Evolutionary conservation across 2,888 invertebrate genomes (phyloP), one percentile per base, ranked within the genome.

Genomic region (Eucriotettix oculatus): DNA sequence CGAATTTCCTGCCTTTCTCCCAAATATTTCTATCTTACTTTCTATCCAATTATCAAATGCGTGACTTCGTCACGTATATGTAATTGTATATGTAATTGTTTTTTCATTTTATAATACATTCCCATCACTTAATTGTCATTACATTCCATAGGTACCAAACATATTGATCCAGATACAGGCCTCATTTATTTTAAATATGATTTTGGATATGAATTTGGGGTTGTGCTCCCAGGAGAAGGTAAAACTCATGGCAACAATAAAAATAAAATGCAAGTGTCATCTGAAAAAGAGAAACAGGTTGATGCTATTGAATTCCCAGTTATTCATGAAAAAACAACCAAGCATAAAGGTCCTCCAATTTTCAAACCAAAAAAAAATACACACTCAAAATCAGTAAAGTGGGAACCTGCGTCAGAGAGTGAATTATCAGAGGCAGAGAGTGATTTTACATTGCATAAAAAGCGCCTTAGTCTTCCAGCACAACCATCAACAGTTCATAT

Each of bases 141-240:
- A 29, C 29, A 29, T 29, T 29, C 29, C 56, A 64, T 70, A 86
- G 86, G 86, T 72, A 84, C 85, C 66, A 86, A 86, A 74, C 85
- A 84, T 72, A 81, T 85, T 70, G 86, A 86, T 71, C 85, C 85
- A 65, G 83, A 85, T 68, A 85, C 85, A 57, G 86, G 86, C 66
- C 76, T 87, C 63, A 85, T 87, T 69, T 87, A 87, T 76, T 87
- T 87, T 78, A 87, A 87, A 75, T 87, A 87, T 71, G 87, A 87
- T 75, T 87, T 87, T 69, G 86, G 86, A 67, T 87, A 86, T 72
- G 87, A 87, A 72, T 86, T 86, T 70, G 86, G 86, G 63, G 80
- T 86, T 65, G 78, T 86, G 56, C 75, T 85, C 57, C 86, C 86
- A 53, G 83, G 83, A 57, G 83, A 83, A 70, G 78, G 82, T 66